phyloP scores from a whole-genome alignment of 2,888 invertebrate species.

The Lithophane socia region DNA sequence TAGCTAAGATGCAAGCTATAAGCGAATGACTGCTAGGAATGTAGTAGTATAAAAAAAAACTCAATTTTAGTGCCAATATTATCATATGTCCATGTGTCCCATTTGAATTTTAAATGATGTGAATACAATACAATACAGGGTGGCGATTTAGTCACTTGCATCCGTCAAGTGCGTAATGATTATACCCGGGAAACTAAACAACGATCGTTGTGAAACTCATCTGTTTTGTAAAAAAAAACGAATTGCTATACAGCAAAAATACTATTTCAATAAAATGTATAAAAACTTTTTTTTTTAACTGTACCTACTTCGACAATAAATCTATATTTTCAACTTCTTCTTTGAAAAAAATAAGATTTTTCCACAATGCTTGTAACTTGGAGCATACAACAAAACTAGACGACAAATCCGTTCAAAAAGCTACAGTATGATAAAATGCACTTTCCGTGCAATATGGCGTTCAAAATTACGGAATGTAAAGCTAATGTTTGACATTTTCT shows the following conservation, averaged over 20 bases:
- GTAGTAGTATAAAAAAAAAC: background rate
- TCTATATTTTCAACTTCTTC: no score
- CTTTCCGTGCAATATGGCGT: constrained; percentile 72
- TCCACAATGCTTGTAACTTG: constrained; percentile 45
- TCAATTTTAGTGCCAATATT: background rate
- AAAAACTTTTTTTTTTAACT: no score
- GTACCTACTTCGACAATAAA: no score
- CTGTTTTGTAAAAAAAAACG: background rate
- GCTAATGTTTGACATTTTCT: constrained; percentile 63
- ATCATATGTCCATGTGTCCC: no score
- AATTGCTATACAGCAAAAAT: no score
- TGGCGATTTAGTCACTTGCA: background rate
- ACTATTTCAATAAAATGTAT: no score
- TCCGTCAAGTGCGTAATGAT: background rate
- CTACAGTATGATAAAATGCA: constrained; percentile 79
- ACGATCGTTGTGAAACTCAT: background rate
- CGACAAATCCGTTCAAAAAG: constrained; percentile 80
- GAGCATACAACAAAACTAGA: constrained; percentile 60
- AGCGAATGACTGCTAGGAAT: constrained; percentile 18
- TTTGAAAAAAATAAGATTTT: background rate
- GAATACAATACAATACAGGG: background rate
- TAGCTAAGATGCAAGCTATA: constrained; percentile 57
- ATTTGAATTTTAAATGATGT: background rate
- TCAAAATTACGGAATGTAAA: constrained; percentile 64
- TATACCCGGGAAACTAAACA: background rate